Conservation (phyloP, 2,888 invertebrate genomes). For the Spicauda simplicius region DNA sequence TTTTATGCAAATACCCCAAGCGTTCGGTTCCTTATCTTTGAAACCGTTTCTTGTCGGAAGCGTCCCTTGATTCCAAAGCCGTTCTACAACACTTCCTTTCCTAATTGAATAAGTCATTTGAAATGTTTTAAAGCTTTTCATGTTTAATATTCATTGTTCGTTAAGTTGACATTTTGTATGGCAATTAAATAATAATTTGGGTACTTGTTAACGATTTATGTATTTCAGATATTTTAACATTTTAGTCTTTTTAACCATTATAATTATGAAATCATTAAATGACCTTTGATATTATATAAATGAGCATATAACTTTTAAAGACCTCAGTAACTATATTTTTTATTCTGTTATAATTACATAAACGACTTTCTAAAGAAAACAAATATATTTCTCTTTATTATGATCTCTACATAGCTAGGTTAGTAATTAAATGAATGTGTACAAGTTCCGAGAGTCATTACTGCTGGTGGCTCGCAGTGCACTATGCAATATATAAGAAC, state of each 20-base stretch:
- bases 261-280: background rate
- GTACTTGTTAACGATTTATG: slow-evolving; percentile 4
- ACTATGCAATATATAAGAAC: slow-evolving; percentile 19
- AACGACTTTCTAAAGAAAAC: too few relatives aligned
- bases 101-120: slow-evolving; percentile 35
- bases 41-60: slow-evolving; percentile 38
- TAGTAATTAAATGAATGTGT: slow-evolving; percentile 28
- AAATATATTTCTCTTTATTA: slow-evolving; percentile 7
- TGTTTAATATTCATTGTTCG: slow-evolving; percentile 15
- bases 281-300: too few relatives aligned
- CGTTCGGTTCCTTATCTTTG: slow-evolving; percentile 55
- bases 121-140: slow-evolving; percentile 31
- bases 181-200: slow-evolving; percentile 10
- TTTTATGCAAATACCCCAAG: slow-evolving; percentile 47
- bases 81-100: slow-evolving; percentile 23
- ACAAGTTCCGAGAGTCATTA: slow-evolving; percentile 33
- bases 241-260: background rate
- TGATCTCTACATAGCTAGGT: slow-evolving; percentile 8
- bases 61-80: slow-evolving; percentile 23
- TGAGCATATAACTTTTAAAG: too few relatives aligned
- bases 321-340: too few relatives aligned
- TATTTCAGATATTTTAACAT: background rate
- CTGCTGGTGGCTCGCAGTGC: slow-evolving; percentile 22
- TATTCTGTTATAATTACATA: too few relatives aligned
- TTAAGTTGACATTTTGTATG: slow-evolving; percentile 12